Evolutionary conservation across 2,113 vertebrate genomes (phyloP), one percentile per base, ranked within the genome.

Genomic region (Lampris megalopsis): DNA sequence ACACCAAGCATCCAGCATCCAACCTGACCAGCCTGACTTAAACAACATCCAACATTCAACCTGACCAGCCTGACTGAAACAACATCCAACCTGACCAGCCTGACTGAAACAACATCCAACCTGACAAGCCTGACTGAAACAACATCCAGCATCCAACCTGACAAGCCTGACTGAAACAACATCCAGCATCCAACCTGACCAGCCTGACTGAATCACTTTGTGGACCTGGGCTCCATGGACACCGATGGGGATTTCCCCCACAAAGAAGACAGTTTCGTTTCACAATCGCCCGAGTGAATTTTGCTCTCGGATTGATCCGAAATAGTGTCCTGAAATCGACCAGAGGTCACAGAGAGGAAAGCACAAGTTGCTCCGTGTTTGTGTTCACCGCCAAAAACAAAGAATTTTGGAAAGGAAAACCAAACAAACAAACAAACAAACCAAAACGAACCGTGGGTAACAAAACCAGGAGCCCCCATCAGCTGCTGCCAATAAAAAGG

Each of bases 341-440:
- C 57, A 61, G 69, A 37, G 57, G 57, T 59, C 57, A 59, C 57
- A 6, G 47, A 56, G 68, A 47, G 38, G 10, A 59, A 81, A 57
- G 24, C 24, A 71, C 38, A 80, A 69, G 24, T 45, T 58, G 9
- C 71, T 63, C 72, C 52, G n/a, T 13, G 68, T 57, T 75, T 5
- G 77, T 83, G 77, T 43, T 41, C n/a, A 37, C 68, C 68, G 66
- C 83, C 81, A 72, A 83, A 83, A 81, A 78, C 76, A 85, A 84
- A 74, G 61, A 73, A 24, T 24, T 73, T 41, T 63, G n/a, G 13
- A 24, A 10, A 35, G 45, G 4, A 9, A 10, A 57, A 11, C 9
- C 47, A 10, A 49, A 57, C 60, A 43, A 65, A 82, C 80, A 72
- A 42, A 13, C 5, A 10, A 64, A n/a, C 38, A 38, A 1, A 9